A percentile compares a stretch with the other conserved stretches of the same genome.
These are phyloP conservation scores for Parotocinclus haroldoi DNA, from an alignment of 2,797 vertebrate genomes.

Conservation along the genomic window DNA sequence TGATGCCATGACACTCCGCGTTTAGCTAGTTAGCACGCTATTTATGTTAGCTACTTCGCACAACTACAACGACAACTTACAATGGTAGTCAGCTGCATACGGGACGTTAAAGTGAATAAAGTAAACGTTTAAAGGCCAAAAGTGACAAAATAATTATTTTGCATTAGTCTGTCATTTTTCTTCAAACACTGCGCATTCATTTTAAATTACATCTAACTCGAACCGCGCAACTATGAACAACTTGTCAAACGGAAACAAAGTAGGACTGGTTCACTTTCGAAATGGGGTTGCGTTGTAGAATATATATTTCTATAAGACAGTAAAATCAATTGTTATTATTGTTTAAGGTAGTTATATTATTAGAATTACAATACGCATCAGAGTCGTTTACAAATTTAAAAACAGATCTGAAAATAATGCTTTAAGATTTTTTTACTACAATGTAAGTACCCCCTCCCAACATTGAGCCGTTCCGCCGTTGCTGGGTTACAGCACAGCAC, in stretches of 20 bases:
- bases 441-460: conserved; percentile 8
- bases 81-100: not conserved
- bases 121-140: not conserved
- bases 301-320: rapidly evolving
- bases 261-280: not conserved
- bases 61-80: conserved; percentile 18
- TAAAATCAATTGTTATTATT: not conserved
- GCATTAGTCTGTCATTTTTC: not conserved
- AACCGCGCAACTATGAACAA: conserved; percentile 14
- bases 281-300: not conserved
- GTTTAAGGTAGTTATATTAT: not conserved
- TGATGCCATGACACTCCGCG: no score
- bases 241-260: conserved; percentile 35
- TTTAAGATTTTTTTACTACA: no score
- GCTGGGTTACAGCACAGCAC: conserved; percentile 58
- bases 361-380: rapidly evolving
- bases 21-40: not conserved
- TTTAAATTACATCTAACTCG: not conserved
- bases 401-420: not conserved
- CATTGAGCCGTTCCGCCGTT: conserved; percentile 57
- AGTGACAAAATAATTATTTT: not conserved
- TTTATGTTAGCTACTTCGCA: not conserved
- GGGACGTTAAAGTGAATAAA: not conserved
- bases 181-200: not conserved
- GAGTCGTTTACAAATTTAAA: not conserved